Conservation (phyloP, 2,888 invertebrate species). For the Bombyx huttoni region DNA sequence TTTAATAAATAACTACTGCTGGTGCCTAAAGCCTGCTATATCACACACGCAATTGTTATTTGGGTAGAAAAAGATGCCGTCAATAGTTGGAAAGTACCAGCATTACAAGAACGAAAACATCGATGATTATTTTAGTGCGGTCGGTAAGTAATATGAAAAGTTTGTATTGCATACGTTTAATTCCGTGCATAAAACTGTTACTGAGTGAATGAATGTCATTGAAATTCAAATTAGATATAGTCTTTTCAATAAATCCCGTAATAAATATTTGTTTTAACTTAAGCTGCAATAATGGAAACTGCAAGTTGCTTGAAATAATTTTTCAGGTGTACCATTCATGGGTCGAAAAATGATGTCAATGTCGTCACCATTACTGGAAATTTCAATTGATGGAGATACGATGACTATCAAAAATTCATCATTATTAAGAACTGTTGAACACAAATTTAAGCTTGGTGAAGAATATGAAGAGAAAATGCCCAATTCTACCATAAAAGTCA, state of each 20-base stretch:
- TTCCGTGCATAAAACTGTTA: no score
- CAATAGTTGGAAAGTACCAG: slow-evolving; percentile 74
- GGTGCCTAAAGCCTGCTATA: neutral
- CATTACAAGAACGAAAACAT: slow-evolving; percentile 77
- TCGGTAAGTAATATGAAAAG: slow-evolving; percentile 54
- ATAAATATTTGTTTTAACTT: no score
- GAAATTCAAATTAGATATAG: no score
- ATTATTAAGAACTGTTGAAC: slow-evolving; percentile 65
- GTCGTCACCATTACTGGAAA: slow-evolving; percentile 74
- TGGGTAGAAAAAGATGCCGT: slow-evolving; percentile 51
- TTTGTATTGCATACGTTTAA: neutral
- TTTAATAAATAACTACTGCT: neutral
- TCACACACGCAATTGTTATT: neutral
- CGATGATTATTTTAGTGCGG: slow-evolving; percentile 75
- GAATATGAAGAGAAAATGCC: slow-evolving; percentile 78
- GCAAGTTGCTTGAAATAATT: neutral
- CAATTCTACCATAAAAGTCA: slow-evolving; percentile 54
- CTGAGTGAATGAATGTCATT: no score
- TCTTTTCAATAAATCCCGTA: no score
- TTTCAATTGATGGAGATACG: slow-evolving; percentile 61
- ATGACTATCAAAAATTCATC: slow-evolving; percentile 74
- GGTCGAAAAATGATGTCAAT: slow-evolving; percentile 76
- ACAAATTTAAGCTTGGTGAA: slow-evolving; percentile 71
- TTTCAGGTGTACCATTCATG: slow-evolving; percentile 75
- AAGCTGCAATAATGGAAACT: no score